These are phyloP conservation scores for Pontoporia blainvillei DNA, from an alignment of 2,113 vertebrate species.

Conservation along the genomic window DNA sequence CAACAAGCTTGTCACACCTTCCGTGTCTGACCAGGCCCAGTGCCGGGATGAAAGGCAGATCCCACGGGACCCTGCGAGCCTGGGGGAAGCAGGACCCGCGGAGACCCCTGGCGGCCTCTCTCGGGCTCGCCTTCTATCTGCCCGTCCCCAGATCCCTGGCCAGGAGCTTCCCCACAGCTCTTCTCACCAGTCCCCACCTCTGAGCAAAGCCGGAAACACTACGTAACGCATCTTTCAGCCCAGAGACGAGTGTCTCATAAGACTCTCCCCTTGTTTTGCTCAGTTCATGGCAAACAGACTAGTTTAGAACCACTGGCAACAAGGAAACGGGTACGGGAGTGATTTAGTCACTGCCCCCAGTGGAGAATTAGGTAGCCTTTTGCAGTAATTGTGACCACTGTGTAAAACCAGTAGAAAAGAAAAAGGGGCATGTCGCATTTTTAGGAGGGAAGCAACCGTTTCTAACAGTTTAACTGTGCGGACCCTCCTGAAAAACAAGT, in stretches of 20 bases:
- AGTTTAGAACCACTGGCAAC: not conserved
- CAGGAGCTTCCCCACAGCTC: fast-evolving
- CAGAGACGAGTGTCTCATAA: fast-evolving
- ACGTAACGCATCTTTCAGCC: not conserved
- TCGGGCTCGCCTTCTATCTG: fast-evolving
- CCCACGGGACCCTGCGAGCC: fast-evolving
- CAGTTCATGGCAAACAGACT: not conserved
- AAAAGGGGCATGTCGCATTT: fast-evolving
- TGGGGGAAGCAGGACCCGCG: fast-evolving
- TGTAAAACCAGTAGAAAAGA: too few relatives aligned
- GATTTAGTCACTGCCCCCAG: fast-evolving
- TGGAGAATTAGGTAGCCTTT: fast-evolving
- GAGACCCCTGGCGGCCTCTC: not conserved
- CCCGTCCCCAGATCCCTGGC: not conserved
- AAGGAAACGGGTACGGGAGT: not conserved
- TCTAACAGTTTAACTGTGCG: fast-evolving
- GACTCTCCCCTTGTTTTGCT: not conserved
- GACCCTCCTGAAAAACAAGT: not conserved
- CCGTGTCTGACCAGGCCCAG: fast-evolving
- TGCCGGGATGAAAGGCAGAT: not conserved
- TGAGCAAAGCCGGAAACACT: not conserved
- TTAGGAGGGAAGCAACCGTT: not conserved
- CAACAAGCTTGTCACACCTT: not conserved
- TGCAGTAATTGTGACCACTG: fast-evolving
- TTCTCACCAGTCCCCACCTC: not conserved